phyloP scores from a whole-genome alignment of 2,797 vertebrate genomes.

The Avahi laniger region DNA sequence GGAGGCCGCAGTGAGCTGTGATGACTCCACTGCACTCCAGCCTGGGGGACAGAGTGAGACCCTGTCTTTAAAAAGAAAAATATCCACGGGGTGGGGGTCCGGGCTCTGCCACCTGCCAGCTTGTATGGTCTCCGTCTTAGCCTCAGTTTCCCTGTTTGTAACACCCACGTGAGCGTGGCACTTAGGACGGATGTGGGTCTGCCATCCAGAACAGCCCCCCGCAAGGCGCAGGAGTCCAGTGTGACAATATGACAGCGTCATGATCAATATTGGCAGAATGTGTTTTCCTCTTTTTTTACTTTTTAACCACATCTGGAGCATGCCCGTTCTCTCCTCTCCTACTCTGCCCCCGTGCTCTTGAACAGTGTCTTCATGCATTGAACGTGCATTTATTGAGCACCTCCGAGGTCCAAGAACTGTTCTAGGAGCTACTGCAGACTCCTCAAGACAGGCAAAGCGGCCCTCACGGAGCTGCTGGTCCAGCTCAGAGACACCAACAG shows the following conservation, averaged over 20 bases:
- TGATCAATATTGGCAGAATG: not conserved
- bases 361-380: not conserved
- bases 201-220: not conserved
- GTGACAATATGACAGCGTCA: not conserved
- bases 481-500: not conserved
- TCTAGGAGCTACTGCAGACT: too few relatives aligned
- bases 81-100: not conserved
- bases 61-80: not conserved
- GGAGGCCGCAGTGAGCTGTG: not conserved
- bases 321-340: not conserved
- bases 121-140: not conserved
- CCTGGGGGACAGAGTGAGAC: not conserved
- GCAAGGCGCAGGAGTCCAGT: not conserved
- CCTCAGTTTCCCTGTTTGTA: not conserved
- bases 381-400: not conserved
- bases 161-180: not conserved
- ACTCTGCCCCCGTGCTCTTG: not conserved
- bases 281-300: not conserved
- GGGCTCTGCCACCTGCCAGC: not conserved
- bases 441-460: fast-evolving
- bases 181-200: not conserved
- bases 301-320: not conserved
- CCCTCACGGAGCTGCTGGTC: not conserved
- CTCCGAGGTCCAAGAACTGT: too few relatives aligned
- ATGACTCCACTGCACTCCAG: too few relatives aligned